Conservation (phyloP, 2,888 invertebrate species). For the Meteorus colon region DNA sequence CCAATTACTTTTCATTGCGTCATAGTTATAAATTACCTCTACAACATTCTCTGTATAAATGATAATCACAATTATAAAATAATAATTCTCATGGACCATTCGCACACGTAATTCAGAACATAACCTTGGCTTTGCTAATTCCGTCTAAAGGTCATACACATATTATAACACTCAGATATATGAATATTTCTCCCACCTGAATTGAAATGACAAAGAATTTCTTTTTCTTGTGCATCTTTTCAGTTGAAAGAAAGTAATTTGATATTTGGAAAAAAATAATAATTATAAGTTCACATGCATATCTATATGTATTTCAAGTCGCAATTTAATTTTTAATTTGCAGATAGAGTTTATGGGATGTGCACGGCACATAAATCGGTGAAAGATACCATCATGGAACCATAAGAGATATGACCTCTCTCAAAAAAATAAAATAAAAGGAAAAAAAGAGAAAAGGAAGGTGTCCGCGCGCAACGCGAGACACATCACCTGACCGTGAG, state of each 20-base stretch:
- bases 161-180: not conserved
- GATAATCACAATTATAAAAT: conserved; percentile 39
- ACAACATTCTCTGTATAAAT: conserved; percentile 7
- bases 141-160: conserved; percentile 20
- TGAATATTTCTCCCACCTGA: not conserved
- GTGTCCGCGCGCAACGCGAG: not conserved
- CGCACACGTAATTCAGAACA: conserved; percentile 31
- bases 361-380: conserved; percentile 9
- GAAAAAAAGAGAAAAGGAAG: not conserved
- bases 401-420: not conserved
- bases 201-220: not conserved
- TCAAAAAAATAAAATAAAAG: not conserved
- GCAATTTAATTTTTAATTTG: conserved; percentile 27
- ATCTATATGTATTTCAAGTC: not conserved
- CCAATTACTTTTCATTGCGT: conserved; percentile 39
- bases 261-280: not conserved
- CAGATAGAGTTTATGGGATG: not conserved
- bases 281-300: not conserved
- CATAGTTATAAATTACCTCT: not conserved
- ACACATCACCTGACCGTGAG: conserved; percentile 25
- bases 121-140: conserved; percentile 39
- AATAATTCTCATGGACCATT: conserved; percentile 31
- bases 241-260: conserved; percentile 2
- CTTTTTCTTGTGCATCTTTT: not conserved
- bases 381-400: conserved; percentile 16